Percentiles rank a stretch among this genome's conserved stretches.
phyloP scores from a whole-genome alignment of 2,888 invertebrate species.

The Parascotia fuliginaria region DNA sequence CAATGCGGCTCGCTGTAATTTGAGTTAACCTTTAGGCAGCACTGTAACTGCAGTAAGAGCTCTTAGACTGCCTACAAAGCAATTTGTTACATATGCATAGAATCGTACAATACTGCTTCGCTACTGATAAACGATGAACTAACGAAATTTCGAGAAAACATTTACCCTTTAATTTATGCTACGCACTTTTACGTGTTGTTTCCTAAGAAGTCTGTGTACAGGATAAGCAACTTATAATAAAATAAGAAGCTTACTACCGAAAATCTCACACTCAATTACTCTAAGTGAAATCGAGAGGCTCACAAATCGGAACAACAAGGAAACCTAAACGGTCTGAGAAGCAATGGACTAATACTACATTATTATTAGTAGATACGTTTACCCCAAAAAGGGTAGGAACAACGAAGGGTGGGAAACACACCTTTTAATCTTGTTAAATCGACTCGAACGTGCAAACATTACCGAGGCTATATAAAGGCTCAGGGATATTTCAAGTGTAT shows the following conservation, averaged over 20 bases:
- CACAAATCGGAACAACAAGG: conserved; percentile 12
- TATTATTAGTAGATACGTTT: conserved; percentile 17
- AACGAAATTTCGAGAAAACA: no score
- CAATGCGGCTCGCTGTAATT: no score
- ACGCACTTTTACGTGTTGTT: no score
- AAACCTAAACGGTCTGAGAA: conserved; percentile 14
- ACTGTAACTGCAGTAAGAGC: no score
- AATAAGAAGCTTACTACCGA: not conserved
- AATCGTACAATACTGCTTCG: no score
- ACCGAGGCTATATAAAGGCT: not conserved
- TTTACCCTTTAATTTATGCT: no score
- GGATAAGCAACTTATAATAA: not conserved
- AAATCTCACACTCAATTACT: not conserved
- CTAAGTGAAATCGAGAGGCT: conserved; percentile 6
- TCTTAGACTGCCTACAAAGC: no score
- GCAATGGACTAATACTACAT: conserved; percentile 11
- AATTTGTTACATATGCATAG: no score
- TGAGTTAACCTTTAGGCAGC: no score
- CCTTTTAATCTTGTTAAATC: conserved; percentile 19
- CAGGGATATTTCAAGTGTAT: conserved; percentile 17
- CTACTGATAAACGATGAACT: no score
- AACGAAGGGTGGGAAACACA: conserved; percentile 17
- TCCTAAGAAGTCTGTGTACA: no score
- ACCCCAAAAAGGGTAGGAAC: conserved; percentile 24
- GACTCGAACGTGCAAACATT: conserved; percentile 18